Evolutionary conservation across 1,140 invertebrate genomes (phyloP).

Genomic region (Macrotrachela quadricornifera): DNA sequence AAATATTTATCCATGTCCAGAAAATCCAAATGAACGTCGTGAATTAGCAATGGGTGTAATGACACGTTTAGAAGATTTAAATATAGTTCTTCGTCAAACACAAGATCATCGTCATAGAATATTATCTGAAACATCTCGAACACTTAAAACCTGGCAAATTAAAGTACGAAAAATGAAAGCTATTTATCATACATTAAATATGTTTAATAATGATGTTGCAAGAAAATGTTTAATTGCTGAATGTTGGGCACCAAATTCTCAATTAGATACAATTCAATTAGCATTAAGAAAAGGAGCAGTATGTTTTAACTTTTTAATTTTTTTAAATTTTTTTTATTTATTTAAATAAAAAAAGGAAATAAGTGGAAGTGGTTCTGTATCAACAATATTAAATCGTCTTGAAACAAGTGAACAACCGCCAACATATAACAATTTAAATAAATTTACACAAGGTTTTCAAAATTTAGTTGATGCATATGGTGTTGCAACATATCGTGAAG

Average conservation of each 20-base stretch:
- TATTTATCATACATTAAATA: slow-evolving; percentile 50
- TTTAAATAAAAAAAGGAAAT: slow-evolving; percentile 43
- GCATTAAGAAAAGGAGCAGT: slow-evolving; percentile 66
- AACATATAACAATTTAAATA: slow-evolving; percentile 81
- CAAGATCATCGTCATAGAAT: slow-evolving; percentile 82
- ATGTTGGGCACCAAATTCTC: slow-evolving; percentile 83
- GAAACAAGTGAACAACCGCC: slow-evolving; percentile 68
- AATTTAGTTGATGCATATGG: slow-evolving; percentile 85
- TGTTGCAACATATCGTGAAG: slow-evolving; percentile 74
- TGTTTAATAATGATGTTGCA: slow-evolving; percentile 50
- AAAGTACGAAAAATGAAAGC: slow-evolving; percentile 68
- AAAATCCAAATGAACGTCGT: slow-evolving; percentile 58
- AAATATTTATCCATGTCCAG: slow-evolving; percentile 81
- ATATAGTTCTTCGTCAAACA: slow-evolving; percentile 61
- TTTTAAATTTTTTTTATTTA: background rate
- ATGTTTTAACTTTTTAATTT: slow-evolving; percentile 18
- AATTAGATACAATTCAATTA: slow-evolving; percentile 69
- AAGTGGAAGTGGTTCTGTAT: slow-evolving; percentile 60
- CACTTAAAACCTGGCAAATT: slow-evolving; percentile 76
- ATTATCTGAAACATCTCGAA: slow-evolving; percentile 69
- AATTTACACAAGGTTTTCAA: slow-evolving; percentile 85
- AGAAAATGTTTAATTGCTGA: slow-evolving; percentile 86
- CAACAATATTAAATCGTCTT: slow-evolving; percentile 75
- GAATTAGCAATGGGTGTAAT: slow-evolving; percentile 84
- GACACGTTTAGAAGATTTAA: slow-evolving; percentile 78